Evolutionary conservation across 2,797 vertebrate species (phyloP), one percentile per base, ranked within the genome.

Genomic region (Alectoris magna): DNA sequence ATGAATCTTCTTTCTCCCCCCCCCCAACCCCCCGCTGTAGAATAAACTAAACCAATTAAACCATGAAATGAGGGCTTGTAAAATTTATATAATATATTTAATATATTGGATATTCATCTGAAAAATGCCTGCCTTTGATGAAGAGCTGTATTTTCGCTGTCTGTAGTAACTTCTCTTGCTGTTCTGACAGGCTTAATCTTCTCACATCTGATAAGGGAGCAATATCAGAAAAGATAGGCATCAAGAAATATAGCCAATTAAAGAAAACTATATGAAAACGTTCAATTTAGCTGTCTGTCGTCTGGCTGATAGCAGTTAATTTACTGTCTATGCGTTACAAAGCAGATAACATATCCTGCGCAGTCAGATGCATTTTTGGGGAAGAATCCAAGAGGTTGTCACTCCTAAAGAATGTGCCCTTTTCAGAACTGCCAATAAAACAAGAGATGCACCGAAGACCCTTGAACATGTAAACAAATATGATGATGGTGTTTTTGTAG

Each of bases 341-440:
- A 87, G 72, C 58, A 92, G 90, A 95, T 67, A 96, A 60, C 58
- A 80, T 15, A 91, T 91, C 75, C 81, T 79, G 60, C 14, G 44
- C 68, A 79, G 51, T 64, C 64, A 55, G 72, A 71, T 84, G 70
- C 68, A 44, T 88, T 90, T 90, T 72, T 46, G 81, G 84, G 49
- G 74, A 11, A 23, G 75, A 71, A 62, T 85, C 66, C 90, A 93
- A 75, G 66, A 58, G 16, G 10, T 9, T 43, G 36, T 92, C 87
- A 95, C 56, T 5, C 3, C 46, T 88, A 34, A 72, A 89, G 88
- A 84, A 95, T 80, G 88, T 75, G 51, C 29, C 62, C 43, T 88
- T 89, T 93, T 77, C 81, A 74, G 55, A 95, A 63, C 19, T 16
- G 62, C 63, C 55, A 77, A 51, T 74, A 73, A 84, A 94, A 62